A percentile compares a stretch with the other conserved stretches of the same genome.
Conservation (phyloP, 2,797 vertebrate species). For the Lophotriccus pileatus region DNA sequence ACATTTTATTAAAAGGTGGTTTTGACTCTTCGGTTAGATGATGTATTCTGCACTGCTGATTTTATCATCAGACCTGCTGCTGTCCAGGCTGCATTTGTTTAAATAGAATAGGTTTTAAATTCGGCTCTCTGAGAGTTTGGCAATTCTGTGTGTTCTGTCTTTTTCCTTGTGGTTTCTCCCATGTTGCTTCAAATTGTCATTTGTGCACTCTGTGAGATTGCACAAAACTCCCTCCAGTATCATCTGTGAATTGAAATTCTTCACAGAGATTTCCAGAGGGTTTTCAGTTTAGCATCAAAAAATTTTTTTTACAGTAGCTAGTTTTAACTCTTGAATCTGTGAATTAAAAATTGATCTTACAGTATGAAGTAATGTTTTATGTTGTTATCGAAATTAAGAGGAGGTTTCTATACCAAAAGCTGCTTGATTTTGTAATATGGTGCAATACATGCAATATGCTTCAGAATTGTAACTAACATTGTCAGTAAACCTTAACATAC, state of each 20-base stretch:
- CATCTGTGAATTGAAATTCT: not conserved
- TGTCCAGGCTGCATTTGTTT: too few species aligned
- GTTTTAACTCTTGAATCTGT: not conserved
- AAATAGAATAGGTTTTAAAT: not conserved
- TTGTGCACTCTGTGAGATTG: not conserved
- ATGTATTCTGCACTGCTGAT: too few species aligned
- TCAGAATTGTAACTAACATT: slow-evolving; percentile 32
- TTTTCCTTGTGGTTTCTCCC: fast-evolving
- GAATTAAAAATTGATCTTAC: not conserved
- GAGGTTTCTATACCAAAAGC: slow-evolving; percentile 33
- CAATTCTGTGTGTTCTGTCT: not conserved
- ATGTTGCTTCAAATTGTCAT: not conserved
- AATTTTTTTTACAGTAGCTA: not conserved
- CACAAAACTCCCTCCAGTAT: not conserved
- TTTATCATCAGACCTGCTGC: too few species aligned
- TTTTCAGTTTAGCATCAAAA: not conserved
- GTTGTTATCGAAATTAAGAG: slow-evolving; percentile 2
- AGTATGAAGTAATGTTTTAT: not conserved
- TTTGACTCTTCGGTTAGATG: too few species aligned
- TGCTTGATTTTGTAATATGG: slow-evolving; percentile 11
- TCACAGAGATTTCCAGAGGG: not conserved
- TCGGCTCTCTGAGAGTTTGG: not conserved
- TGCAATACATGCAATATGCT: slow-evolving; percentile 29
- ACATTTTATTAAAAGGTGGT: too few species aligned
- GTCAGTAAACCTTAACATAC: slow-evolving; percentile 53